Base-by-base conservation (phyloP, 2,888 invertebrate species). In the Pycnomerus fuliginosus region DNA sequence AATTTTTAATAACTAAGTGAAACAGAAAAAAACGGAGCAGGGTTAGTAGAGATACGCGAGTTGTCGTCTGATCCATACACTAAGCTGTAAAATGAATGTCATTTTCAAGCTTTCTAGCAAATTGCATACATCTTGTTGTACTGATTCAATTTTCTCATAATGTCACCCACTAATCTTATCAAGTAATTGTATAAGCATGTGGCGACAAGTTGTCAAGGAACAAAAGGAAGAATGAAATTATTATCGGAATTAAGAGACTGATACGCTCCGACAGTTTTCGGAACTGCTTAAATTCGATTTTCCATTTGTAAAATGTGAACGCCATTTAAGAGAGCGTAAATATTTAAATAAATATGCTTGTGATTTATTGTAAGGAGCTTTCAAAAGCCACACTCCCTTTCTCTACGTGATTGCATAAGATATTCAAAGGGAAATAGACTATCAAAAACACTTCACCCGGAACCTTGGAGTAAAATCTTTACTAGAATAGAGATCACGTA, bases 401-500 rank as follows among this genome's bases (percentile, higher is more conserved):
- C n/a, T n/a, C n/a, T n/a, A 31, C 28, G 38, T 20, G 38, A 22
- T 30, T 30, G 27, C 17, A 11, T 31, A 23, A 32, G 8, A 23
- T 31, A 32, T 39, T 13, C 25, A 16, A 30, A 11, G 12, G 14
- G 20, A 39, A 32, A 32, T 32, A 24, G 16, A 24, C 24, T 14
- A 41, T 41, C 28, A 41, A 41, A 35, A 41, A 28, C 41, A 41
- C 41, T 41, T 29, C 22, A 34, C 41, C 11, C 17, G 24, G 10
- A 34, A 39, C 31, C 16, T 16, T 3, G 31, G 14, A n/a, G 16
- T 14, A 14, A 35, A 34, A 34, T 33, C 22, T 14, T 17, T 24
- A 14, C 38, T 17, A 14, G 3, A n/a, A n/a, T n/a, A n/a, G n/a
- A 20, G 22, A 29, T 28, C 40, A 40, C 40, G 40, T 40, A 40